These are phyloP conservation scores for Drosophila kurseongensis DNA, from an alignment of 1,140 invertebrate species.

Conservation along the genomic window DNA sequence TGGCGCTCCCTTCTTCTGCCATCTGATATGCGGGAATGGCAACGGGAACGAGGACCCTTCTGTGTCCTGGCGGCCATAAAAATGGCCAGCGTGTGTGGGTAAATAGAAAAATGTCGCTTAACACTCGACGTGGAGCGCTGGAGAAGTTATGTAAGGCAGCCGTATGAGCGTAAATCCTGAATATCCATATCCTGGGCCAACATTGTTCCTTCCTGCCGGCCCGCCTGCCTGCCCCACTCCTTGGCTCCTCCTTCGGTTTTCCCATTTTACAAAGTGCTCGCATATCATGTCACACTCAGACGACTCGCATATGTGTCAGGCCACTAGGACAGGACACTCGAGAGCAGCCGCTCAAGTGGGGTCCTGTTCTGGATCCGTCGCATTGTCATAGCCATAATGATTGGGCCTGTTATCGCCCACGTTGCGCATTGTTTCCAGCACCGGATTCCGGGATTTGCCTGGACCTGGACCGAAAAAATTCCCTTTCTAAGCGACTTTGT, in stretches of 20 bases:
- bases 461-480: slow-evolving; percentile 24
- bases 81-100: slow-evolving; percentile 57
- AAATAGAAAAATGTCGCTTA: slow-evolving; percentile 75
- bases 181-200: slow-evolving; percentile 69
- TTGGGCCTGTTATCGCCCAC: slow-evolving; percentile 80
- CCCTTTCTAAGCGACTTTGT: slow-evolving; percentile 18
- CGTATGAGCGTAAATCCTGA: slow-evolving; percentile 75
- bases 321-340: slow-evolving; percentile 50
- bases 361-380: slow-evolving; percentile 33
- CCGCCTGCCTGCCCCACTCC: not conserved
- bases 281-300: slow-evolving; percentile 83
- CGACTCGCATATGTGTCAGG: slow-evolving; percentile 79
- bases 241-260: slow-evolving; percentile 43
- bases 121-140: slow-evolving; percentile 19
- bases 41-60: slow-evolving; percentile 37
- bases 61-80: slow-evolving; percentile 53
- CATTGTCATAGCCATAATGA: slow-evolving; percentile 74
- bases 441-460: slow-evolving; percentile 26
- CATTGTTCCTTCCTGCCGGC: slow-evolving; percentile 52
- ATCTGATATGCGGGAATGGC: slow-evolving; percentile 61
- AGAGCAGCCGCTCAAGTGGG: slow-evolving; percentile 53
- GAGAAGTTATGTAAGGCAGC: slow-evolving; percentile 39
- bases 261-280: slow-evolving; percentile 83
- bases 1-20: slow-evolving; percentile 59
- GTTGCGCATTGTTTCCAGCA: slow-evolving; percentile 70